Percentiles rank a stretch among this genome's conserved stretches.
Conservation (phyloP, 64 coral and sea anemone species). For the Platygyra sinensis region DNA sequence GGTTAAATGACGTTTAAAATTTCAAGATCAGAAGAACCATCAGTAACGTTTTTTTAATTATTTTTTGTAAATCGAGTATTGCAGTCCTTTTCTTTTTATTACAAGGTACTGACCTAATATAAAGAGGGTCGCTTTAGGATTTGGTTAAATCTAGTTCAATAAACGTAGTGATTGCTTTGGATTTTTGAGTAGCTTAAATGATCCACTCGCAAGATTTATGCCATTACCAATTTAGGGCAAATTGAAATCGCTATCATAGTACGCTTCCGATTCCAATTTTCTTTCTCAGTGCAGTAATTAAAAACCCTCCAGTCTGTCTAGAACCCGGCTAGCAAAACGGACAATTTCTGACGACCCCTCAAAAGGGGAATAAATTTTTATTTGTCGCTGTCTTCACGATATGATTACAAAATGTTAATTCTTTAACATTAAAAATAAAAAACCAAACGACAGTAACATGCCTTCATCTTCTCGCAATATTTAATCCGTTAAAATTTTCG, state of each 20-base stretch:
- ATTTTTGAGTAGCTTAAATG: background rate
- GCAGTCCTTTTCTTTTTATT: background rate
- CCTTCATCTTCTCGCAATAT: background rate
- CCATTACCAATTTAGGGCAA: background rate
- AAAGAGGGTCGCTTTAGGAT: background rate
- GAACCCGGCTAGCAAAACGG: background rate
- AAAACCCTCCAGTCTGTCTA: background rate
- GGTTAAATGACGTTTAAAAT: slow-evolving; percentile 22
- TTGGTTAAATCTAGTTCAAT: background rate
- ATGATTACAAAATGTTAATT: background rate
- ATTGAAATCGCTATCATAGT: background rate
- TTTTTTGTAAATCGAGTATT: background rate
- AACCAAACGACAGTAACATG: background rate
- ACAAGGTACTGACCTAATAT: background rate
- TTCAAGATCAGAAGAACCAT: background rate
- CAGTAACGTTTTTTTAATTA: background rate
- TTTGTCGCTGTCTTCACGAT: background rate
- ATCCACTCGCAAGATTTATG: background rate
- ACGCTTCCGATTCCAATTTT: background rate
- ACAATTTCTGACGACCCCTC: background rate
- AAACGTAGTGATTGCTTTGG: background rate
- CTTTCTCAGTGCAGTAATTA: background rate
- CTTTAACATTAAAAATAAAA: background rate
- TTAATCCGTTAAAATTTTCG: background rate
- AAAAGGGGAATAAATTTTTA: background rate